These are phyloP conservation scores for Falcunculus frontatus DNA, from an alignment of 2,113 vertebrate genomes.

Conservation along the genomic window DNA sequence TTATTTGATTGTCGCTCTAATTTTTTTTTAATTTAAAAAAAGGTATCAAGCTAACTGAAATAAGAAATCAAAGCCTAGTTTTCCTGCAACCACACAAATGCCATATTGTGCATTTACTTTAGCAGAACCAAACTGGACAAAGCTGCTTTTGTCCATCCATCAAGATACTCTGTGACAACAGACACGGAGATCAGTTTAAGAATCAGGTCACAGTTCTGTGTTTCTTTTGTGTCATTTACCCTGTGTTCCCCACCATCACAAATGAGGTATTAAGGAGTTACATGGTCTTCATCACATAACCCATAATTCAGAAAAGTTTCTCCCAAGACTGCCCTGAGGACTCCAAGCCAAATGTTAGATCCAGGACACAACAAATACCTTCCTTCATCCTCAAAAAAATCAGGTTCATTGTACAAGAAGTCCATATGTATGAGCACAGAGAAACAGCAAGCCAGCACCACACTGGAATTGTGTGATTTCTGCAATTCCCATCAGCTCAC, in stretches of 20 bases:
- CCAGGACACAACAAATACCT: not conserved
- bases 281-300: not conserved
- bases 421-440: not conserved
- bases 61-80: not conserved
- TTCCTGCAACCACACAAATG: not conserved
- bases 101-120: not conserved
- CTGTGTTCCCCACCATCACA: slow-evolving; percentile 15
- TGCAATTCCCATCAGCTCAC: not conserved
- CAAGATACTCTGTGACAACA: not conserved
- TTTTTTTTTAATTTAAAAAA: not conserved
- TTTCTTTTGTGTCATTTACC: slow-evolving; percentile 4
- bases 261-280: slow-evolving; percentile 19
- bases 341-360: not conserved
- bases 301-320: not conserved
- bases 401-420: not conserved
- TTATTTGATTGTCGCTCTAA: not conserved
- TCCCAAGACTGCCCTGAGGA: not conserved
- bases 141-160: slow-evolving; percentile 35
- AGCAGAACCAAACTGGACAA: not conserved
- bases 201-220: slow-evolving; percentile 16
- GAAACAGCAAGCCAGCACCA: not conserved
- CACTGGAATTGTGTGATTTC: not conserved
- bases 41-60: not conserved
- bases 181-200: not conserved
- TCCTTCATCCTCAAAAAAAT: not conserved